Evolutionary conservation across 2,888 invertebrate genomes (phyloP).

Genomic region (Gibbula magus): DNA sequence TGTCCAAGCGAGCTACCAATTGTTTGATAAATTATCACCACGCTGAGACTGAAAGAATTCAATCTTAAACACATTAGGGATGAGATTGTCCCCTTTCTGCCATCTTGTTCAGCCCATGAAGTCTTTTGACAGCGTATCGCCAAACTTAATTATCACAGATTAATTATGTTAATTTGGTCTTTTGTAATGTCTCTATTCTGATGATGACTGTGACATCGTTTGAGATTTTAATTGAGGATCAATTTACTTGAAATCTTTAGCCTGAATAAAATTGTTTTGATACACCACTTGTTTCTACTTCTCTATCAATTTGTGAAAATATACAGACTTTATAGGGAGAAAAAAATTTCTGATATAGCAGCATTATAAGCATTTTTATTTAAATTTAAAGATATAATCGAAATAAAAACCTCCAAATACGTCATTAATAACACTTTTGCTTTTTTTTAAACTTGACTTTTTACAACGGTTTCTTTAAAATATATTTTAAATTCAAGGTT

Average conservation of each 20-base stretch:
- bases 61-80: slow-evolving; percentile 19
- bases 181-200: not conserved
- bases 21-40: slow-evolving; percentile 11
- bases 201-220: not conserved
- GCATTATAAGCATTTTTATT: no score
- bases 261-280: not conserved
- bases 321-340: no score
- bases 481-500: no score
- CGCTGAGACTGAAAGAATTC: not conserved
- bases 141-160: slow-evolving; percentile 16
- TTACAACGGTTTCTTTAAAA: no score
- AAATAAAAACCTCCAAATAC: no score
- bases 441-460: no score
- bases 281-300: no score
- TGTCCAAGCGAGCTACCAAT: not conserved
- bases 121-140: not conserved
- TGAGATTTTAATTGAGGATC: not conserved
- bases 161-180: slow-evolving; percentile 8
- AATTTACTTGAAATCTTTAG: not conserved
- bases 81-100: not conserved
- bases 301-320: no score
- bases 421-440: no score
- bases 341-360: no score
- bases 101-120: not conserved
- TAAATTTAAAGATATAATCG: no score